Conservation (phyloP, 2,113 vertebrate genomes). For the Tetraodon nigroviridis region DNA sequence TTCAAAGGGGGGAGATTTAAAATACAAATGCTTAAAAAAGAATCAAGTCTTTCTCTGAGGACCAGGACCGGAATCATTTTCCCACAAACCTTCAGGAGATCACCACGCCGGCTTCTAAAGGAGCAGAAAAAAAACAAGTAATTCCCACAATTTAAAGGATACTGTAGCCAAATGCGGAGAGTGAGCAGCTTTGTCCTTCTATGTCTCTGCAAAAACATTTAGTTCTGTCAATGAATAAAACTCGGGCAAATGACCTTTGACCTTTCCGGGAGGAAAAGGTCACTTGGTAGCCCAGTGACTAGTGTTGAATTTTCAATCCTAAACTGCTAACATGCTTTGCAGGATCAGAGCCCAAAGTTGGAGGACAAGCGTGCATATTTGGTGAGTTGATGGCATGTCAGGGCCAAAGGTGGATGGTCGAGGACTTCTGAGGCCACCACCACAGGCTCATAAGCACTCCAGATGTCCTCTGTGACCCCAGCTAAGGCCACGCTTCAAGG, state of each 20-base stretch:
- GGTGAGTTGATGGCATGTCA: slow-evolving; percentile 22
- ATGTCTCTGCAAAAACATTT: background rate
- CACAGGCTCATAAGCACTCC: slow-evolving; percentile 37
- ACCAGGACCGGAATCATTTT: slow-evolving; percentile 51
- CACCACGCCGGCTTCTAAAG: slow-evolving; percentile 12
- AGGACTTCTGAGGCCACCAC: slow-evolving; percentile 27
- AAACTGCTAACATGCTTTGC: slow-evolving; percentile 49
- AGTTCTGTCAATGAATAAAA: too few species aligned
- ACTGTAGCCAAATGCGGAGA: background rate
- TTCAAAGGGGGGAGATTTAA: slow-evolving; percentile 64
- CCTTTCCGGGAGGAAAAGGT: too few species aligned
- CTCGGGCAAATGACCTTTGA: too few species aligned
- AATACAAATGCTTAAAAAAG: slow-evolving; percentile 63
- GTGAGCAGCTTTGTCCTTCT: background rate
- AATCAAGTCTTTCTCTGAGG: slow-evolving; percentile 66
- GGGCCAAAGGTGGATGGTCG: too few species aligned
- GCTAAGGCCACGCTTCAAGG: slow-evolving; percentile 20
- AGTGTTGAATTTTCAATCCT: slow-evolving; percentile 41
- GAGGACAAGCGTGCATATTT: slow-evolving; percentile 48
- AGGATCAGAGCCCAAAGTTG: slow-evolving; percentile 15
- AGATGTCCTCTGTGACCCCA: slow-evolving; percentile 39
- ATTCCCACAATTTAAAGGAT: slow-evolving; percentile 11
- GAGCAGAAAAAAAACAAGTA: slow-evolving; percentile 2
- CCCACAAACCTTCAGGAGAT: slow-evolving; percentile 61
- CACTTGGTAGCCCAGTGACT: too few species aligned